Percentiles rank a stretch among this genome's conserved stretches.
These are phyloP conservation scores for Bombus haemorrhoidalis DNA, from an alignment of 1,140 invertebrate genomes.

Conservation along the genomic window DNA sequence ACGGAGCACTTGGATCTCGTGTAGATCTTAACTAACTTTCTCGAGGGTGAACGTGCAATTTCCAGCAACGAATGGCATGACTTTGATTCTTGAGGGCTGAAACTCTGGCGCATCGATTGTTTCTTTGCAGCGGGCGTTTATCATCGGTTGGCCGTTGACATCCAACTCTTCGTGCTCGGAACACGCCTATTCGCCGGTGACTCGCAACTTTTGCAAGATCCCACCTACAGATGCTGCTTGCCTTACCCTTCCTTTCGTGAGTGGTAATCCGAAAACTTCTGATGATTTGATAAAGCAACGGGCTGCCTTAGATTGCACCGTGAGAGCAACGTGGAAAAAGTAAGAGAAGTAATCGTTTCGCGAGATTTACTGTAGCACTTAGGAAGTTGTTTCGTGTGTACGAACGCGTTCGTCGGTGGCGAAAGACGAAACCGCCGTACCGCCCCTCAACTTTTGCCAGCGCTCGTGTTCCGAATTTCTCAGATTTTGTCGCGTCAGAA, in stretches of 20 bases:
- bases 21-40: background rate
- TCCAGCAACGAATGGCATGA: background rate
- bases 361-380: slow-evolving; percentile 8
- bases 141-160: slow-evolving; percentile 52
- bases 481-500: slow-evolving; percentile 15
- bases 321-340: background rate
- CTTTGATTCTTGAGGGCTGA: background rate
- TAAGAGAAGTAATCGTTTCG: slow-evolving; percentile 9
- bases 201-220: slow-evolving; percentile 33
- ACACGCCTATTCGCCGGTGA: slow-evolving; percentile 41
- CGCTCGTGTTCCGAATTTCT: slow-evolving; percentile 15
- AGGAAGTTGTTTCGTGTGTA: slow-evolving; percentile 3
- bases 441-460: too few relatives aligned
- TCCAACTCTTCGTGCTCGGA: slow-evolving; percentile 23
- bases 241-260: slow-evolving; percentile 28
- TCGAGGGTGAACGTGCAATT: slow-evolving; percentile 1
- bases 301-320: background rate
- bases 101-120: slow-evolving; percentile 1
- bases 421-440: background rate
- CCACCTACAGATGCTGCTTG: too few relatives aligned
- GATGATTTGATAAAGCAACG: slow-evolving; percentile 18
- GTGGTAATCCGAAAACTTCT: slow-evolving; percentile 15
- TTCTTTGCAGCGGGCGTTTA: slow-evolving; percentile 24
- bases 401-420: background rate
- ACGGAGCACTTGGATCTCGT: background rate